Percentiles rank a stretch among this genome's conserved stretches.
Conservation (phyloP, 2,888 invertebrate species). For the Boloria euphrosyne region DNA sequence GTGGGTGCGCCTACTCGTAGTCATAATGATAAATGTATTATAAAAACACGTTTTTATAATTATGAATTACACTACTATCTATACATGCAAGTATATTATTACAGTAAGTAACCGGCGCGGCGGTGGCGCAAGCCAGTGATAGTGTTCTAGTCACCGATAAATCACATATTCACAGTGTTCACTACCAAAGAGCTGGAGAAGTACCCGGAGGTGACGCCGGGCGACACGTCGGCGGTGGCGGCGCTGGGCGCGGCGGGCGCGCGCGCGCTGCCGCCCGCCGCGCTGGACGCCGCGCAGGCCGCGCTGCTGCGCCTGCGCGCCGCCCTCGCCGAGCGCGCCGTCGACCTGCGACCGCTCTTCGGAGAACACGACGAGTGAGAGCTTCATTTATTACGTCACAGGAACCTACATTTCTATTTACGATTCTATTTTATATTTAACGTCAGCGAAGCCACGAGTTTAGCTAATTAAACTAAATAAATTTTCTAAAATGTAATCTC, state of each 20-base stretch:
- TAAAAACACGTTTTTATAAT: no score
- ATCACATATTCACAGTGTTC: slow-evolving; percentile 74
- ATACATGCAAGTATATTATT: no score
- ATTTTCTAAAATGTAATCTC: no score
- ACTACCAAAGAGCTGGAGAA: slow-evolving; percentile 86
- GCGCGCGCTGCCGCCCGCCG: slow-evolving; percentile 51
- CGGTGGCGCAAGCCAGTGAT: no score
- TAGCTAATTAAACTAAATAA: no score
- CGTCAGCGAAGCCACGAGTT: no score
- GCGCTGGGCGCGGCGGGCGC: slow-evolving; percentile 76
- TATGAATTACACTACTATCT: no score
- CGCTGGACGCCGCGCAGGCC: slow-evolving; percentile 82
- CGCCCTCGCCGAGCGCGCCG: slow-evolving; percentile 82
- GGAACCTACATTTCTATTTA: background rate
- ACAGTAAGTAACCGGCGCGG: no score
- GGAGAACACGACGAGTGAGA: slow-evolving; percentile 86
- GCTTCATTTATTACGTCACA: background rate
- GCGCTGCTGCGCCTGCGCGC: slow-evolving; percentile 84
- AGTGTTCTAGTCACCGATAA: background rate
- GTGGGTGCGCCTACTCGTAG: no score
- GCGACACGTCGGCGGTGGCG: slow-evolving; percentile 64
- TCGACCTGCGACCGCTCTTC: slow-evolving; percentile 86
- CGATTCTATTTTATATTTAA: background rate
- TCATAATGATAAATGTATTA: no score
- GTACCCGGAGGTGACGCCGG: slow-evolving; percentile 78